Evolutionary conservation across 1,140 invertebrate genomes (phyloP).

Genomic region (Atta texana): DNA sequence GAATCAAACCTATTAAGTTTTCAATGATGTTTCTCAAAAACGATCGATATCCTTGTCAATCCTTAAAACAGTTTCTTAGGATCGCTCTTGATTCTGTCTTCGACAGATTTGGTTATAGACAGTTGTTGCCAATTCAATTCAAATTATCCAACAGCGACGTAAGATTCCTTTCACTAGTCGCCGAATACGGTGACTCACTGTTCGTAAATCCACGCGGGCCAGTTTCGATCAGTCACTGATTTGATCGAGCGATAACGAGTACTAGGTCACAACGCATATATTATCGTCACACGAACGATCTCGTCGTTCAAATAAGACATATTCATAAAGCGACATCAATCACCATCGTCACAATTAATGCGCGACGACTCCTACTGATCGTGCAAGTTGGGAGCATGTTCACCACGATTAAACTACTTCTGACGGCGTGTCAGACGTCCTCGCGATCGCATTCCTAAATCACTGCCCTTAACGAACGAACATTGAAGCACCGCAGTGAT

Average conservation of each 20-base stretch:
- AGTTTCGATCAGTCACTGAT: slow-evolving; percentile 34
- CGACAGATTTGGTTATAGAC: neutral
- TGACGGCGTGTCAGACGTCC: slow-evolving; percentile 23
- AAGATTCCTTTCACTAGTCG: slow-evolving; percentile 43
- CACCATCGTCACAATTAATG: slow-evolving; percentile 34
- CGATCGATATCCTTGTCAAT: neutral
- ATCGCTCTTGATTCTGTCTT: neutral
- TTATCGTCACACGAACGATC: slow-evolving; percentile 36
- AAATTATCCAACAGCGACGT: neutral
- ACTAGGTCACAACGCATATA: slow-evolving; percentile 6
- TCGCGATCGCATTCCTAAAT: slow-evolving; percentile 23
- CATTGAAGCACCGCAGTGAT: neutral
- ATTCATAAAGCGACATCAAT: neutral
- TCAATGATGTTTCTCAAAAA: neutral
- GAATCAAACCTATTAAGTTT: slow-evolving; percentile 36
- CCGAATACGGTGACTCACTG: slow-evolving; percentile 53
- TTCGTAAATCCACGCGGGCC: slow-evolving; percentile 53
- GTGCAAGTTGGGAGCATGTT: neutral
- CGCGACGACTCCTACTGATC: slow-evolving; percentile 9
- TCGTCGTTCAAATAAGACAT: neutral
- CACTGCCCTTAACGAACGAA: neutral
- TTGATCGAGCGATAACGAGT: neutral
- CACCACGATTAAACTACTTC: slow-evolving; percentile 13
- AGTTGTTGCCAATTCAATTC: slow-evolving; percentile 9
- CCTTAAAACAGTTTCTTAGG: neutral